phyloP scores from a whole-genome alignment of 2,888 invertebrate species.

The Eucriotettix oculatus region DNA sequence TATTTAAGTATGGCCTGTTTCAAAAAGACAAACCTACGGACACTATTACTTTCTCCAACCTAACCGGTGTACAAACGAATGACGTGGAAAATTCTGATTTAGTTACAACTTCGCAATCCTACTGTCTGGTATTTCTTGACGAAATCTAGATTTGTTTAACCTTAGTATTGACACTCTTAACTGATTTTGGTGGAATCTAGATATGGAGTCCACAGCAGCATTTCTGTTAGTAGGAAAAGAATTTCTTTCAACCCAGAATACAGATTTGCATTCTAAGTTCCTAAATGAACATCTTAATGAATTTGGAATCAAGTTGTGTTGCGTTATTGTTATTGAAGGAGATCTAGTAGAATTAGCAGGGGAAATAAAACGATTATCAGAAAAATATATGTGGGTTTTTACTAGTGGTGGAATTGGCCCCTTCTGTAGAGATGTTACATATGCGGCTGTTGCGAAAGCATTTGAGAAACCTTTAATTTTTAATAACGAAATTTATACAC shows the following conservation, averaged over 20 bases:
- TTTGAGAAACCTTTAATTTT: conserved; percentile 21
- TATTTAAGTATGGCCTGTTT: too few relatives aligned
- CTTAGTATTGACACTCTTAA: too few relatives aligned
- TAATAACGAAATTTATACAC: conserved; percentile 21
- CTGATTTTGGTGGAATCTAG: too few relatives aligned
- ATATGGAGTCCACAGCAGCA: conserved; percentile 18
- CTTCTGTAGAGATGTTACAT: conserved; percentile 51
- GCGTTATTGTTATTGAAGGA: conserved; percentile 39
- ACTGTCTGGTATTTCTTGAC: too few relatives aligned
- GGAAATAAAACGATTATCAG: conserved; percentile 32
- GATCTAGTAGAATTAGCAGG: conserved; percentile 34
- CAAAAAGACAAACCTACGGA: too few relatives aligned
- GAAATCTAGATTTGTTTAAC: too few relatives aligned
- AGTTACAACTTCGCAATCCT: too few relatives aligned
- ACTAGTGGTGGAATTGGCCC: conserved; percentile 51
- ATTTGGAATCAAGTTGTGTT: conserved; percentile 34
- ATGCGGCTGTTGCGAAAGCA: conserved; percentile 35
- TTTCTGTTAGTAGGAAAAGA: conserved; percentile 45
- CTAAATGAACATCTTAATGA: conserved; percentile 31
- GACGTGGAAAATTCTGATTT: too few relatives aligned
- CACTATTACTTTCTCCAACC: too few relatives aligned
- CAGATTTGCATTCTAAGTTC: conserved; percentile 41
- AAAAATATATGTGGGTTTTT: conserved; percentile 32
- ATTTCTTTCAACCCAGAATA: conserved; percentile 44
- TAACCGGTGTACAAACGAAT: too few relatives aligned